Evolutionary conservation across 2,888 invertebrate genomes (phyloP), one percentile per base, ranked within the genome.

Genomic region (Lepidonotus clava): DNA sequence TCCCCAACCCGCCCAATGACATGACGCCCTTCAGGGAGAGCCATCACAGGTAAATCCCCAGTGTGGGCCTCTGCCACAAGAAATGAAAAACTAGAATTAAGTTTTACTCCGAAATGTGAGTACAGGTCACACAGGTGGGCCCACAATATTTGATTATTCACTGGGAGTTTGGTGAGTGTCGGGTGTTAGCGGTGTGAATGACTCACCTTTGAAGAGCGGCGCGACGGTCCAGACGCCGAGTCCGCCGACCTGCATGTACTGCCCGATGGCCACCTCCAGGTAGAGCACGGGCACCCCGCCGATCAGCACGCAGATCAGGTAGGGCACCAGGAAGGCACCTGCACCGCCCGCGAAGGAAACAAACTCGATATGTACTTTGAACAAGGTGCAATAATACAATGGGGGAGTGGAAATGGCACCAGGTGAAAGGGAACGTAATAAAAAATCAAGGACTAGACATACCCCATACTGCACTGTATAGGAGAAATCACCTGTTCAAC

Each of bases 281-380:
- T 95, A 95, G 91, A 96, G 96, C 92, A 96, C 95, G 0, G 96
- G 96, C 85, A 96, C 95, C 8, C 96, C 96, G 0, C 95, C 96
- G 85, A 95, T 92, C 0, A 96, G 91, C 34, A 96, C 94, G 89
- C 95, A 95, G 85, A 96, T 95, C 87, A 95, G 94, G 91, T 96
- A 96, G 24, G 96, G 96, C 84, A 96, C 95, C 89, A 96, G 94
- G 91, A 96, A 96, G 90, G 97, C 97, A 86, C 97, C 96, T 94
- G n/a, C n/a, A n/a, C n/a, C n/a, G n/a, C n/a, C n/a, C n/a, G n/a
- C n/a, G n/a, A n/a, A n/a, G 91, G 14, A 92, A 90, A 41, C 5
- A n/a, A 32, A 76, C 76, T 8, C n/a, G 11, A 61, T 61, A 61
- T 6, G 6, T 6, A 46, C 46, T 11, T 6, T 6, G 6, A 18